Percentiles rank a stretch among this genome's conserved stretches.
Conservation (phyloP, 2,797 vertebrate species). For the Mareca strepera region DNA sequence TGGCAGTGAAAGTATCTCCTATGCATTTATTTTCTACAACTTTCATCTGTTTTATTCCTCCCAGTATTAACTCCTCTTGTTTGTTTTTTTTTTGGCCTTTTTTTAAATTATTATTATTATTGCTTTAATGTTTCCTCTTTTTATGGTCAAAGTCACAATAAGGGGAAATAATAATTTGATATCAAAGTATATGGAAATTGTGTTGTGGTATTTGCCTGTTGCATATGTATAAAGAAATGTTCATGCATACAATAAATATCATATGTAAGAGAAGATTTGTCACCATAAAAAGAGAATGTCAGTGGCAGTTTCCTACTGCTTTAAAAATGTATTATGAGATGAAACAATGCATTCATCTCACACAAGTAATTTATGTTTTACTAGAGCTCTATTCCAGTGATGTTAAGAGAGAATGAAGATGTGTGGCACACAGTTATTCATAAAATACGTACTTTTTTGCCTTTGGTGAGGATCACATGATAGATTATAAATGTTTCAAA, state of each 20-base stretch:
- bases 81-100: background rate
- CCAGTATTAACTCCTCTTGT: background rate
- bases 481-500: background rate
- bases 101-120: background rate
- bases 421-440: background rate
- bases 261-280: background rate
- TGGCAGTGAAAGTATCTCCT: background rate
- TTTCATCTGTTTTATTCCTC: background rate
- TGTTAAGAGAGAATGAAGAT: background rate
- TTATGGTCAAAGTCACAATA: background rate
- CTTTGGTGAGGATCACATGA: background rate
- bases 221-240: background rate
- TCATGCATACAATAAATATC: background rate
- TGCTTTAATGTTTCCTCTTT: background rate
- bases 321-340: background rate
- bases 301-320: background rate
- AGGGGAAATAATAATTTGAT: background rate
- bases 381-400: background rate
- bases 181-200: background rate
- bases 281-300: background rate
- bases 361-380: background rate
- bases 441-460: background rate
- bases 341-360: background rate
- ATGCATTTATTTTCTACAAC: background rate
- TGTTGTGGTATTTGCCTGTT: background rate